A percentile compares a stretch with the other conserved stretches of the same genome.
phyloP scores from a whole-genome alignment of 1,140 invertebrate genomes.

The Planococcus citri region DNA sequence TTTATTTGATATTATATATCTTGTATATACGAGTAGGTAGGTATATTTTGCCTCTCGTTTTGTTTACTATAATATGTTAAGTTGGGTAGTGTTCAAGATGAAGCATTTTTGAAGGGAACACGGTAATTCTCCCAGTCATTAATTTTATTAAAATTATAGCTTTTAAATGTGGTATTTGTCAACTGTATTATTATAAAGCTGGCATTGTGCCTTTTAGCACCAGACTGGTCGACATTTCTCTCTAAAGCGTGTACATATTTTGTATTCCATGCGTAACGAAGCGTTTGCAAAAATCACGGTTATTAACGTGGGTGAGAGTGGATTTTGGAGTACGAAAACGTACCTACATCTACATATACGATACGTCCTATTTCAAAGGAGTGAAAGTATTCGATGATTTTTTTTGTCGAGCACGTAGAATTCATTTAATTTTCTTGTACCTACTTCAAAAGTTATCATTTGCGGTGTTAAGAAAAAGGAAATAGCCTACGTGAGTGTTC shows the following conservation, averaged over 20 bases:
- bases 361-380: not conserved
- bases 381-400: not conserved
- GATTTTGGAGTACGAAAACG: not conserved
- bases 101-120: not conserved
- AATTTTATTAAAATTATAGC: not conserved
- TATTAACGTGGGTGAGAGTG: slow-evolving; percentile 5
- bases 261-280: not conserved
- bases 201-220: not conserved
- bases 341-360: not conserved
- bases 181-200: not conserved
- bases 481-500: too few relatives aligned
- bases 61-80: not conserved
- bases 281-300: not conserved
- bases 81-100: too few relatives aligned
- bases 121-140: not conserved
- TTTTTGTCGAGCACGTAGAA: not conserved
- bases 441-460: too few relatives aligned
- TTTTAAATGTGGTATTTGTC: not conserved
- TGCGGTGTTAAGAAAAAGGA: too few relatives aligned
- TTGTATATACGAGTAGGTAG: too few relatives aligned
- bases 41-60: not conserved
- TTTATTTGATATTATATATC: too few relatives aligned
- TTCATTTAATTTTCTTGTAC: too few relatives aligned
- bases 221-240: not conserved
- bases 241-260: not conserved